Base-by-base conservation (phyloP, 2,797 vertebrate genomes). In the Muscicapa comitata region DNA sequence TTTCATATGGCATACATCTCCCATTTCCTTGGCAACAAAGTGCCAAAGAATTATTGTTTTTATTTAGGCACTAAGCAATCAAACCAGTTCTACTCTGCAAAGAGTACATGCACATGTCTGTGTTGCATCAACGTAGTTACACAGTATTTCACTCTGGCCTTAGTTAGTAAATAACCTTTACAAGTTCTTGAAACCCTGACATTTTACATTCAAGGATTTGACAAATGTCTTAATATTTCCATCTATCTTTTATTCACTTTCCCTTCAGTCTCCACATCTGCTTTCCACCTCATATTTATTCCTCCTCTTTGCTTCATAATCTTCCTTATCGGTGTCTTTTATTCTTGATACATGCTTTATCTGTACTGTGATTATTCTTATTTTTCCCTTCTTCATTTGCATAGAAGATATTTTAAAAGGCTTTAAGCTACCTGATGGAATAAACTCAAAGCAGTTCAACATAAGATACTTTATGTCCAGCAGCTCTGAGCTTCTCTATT, bases 1-100 rank as follows among this genome's bases (percentile, higher is more conserved):
- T 79, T 94, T 86, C 62, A 70, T 67, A 73, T 6, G 47, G 76
- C 82, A 92, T 95, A 71, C 86, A 90, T 86, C 70, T 94, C 77
- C 37, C 40, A 90, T 66, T 80, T 84, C 74, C 79, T 92, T 84
- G 78, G 83, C 65, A 92, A 95, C 81, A 93, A 62, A 16, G 38
- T 87, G 13, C 58, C 81, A 93, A 96, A 94, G 57, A 93, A 95
- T 80, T 94, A 94, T 81, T 94, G 83, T 73, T 96, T 97, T 92
- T 92, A 67, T 51, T 91, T 63, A 51, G 53, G 50, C 37, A 65
- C 78, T 23, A 68, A 81, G 62, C 66, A 94, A 90, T 75, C 54
- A 70, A 66, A 73, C 21, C 66, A 53, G 62, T 12, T 58, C 66
- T 17, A 3, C 17, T 26, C 62, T 55, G 35, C 33, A 75, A 57